Evolutionary conservation across 2,113 vertebrate genomes (phyloP), one percentile per base, ranked within the genome.

Genomic region (Mormoops blainvillei): DNA sequence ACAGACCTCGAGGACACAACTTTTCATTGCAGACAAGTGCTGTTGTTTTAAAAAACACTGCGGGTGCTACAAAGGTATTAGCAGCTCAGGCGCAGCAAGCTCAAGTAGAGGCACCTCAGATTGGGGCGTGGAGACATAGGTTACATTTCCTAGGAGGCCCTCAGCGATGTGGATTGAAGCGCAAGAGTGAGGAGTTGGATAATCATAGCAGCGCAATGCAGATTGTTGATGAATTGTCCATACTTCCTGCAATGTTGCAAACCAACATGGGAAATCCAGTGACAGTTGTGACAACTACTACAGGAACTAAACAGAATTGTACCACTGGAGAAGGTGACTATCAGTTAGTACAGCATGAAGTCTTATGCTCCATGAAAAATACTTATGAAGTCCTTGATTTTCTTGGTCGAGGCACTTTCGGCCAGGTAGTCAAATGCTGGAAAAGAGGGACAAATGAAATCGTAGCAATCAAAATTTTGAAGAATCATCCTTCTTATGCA

Each of bases 391-490:
- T 99, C 97, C 99, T 99, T 68, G 99, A 99, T 98, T 99, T 99
- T 98, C 98, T 99, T 97, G 99, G 99, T 65, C 98, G 99, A 89
- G 99, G 99, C 98, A 99, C 99, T 94, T 99, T 99, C 43, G 99
- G 99, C 78, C 99, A 99, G 98, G 99, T 99, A 24, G 99, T 99
- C 45, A 99, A 99, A 98, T 99, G 99, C 98, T 99, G 99, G 99
- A 99, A 99, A 97, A 99, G 99, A 97, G 99, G 99, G 96, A 99
- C 99, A 31, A 99, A 99, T 28, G 99, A 99, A 96, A 99, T 99
- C 0, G 99, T 99, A 98, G 99, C 99, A 15, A 98, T 99, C 94
- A 99, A 99, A 98, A 99, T 99, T 98, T 95, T 99, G 97, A 99
- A 99, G 98, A 99, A 99, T 97, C 99, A 99, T 97, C 99, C 99